Evolutionary conservation across 2,888 invertebrate genomes (phyloP), one percentile per base, ranked within the genome.

Genomic region (Xestia rhomboidea): DNA sequence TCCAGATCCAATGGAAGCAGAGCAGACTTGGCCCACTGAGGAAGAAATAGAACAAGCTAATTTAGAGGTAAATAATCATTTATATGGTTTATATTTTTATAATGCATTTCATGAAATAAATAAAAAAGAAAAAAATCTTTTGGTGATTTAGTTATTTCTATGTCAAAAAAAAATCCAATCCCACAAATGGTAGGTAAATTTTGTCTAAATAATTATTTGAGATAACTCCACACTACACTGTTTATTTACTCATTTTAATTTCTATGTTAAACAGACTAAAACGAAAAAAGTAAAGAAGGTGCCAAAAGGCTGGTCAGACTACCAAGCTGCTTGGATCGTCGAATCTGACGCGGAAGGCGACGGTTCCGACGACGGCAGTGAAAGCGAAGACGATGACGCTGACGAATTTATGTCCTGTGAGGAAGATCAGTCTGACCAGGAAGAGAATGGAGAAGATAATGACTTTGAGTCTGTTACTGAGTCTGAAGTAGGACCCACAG

Each of bases 11-110:
- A 98, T 99, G 99, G 98, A 99, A 92, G 99, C 98, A 2, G 99
- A 99, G 93, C 99, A 99, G 95, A 99, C 99, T 0, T 99, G 99
- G 99, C 99, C 99, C 0, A 99, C 99, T 27, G 98, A 98, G 85
- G 99, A 99, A 91, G 99, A 99, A 95, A 97, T 99, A 82, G 97
- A 97, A 83, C 97, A 98, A 88, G 98, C 98, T 24, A 98, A 97
- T 90, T 94, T 96, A 78, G 97, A 97, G 89, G 95, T 95, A 88
- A 24, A 27, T 64, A 72, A 18, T 38, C 3, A 34, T 38, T 34
- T n/a, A 57, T 38, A 38, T n/a, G n/a, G n/a, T n/a, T n/a, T n/a
- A n/a, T n/a, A n/a, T n/a, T n/a, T n/a, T 5, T 18, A 11, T 13
- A 27, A 21, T 34, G 30, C 2, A 62, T 70, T 34, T 70, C 15